A percentile compares a stretch with the other conserved stretches of the same genome.
Evolutionary conservation across 1,140 invertebrate species (phyloP).

Genomic region (Caenorhabditis inopinata): DNA sequence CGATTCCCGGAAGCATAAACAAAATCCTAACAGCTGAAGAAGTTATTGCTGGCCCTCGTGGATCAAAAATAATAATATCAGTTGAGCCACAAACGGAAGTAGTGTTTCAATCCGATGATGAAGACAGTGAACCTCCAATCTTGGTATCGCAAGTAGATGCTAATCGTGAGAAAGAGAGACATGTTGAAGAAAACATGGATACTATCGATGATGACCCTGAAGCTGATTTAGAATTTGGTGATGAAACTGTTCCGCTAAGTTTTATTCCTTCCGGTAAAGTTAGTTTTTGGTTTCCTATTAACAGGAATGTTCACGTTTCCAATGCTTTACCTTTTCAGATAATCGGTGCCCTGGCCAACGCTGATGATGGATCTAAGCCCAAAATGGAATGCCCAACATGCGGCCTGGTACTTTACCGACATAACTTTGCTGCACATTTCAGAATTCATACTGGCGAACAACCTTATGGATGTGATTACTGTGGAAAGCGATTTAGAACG

Average conservation of each 20-base stretch:
- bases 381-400: constrained; percentile 64
- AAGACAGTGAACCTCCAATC: background rate
- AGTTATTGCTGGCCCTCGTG: constrained; percentile 40
- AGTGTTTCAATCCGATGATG: background rate
- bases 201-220: background rate
- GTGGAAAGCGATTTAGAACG: constrained; percentile 64
- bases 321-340: no score
- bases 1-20: background rate
- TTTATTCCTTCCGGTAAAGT: background rate
- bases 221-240: constrained; percentile 29
- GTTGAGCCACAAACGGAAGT: constrained; percentile 17
- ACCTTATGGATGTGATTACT: constrained; percentile 67
- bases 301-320: no score
- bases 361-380: constrained; percentile 38
- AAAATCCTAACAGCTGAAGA: background rate
- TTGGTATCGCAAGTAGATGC: background rate
- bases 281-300: no score
- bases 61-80: constrained; percentile 28
- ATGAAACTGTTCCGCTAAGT: background rate
- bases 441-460: constrained; percentile 67
- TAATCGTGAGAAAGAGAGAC: background rate
- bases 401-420: constrained; percentile 56
- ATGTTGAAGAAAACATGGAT: background rate
- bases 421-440: constrained; percentile 63
- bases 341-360: constrained; percentile 27